Evolutionary conservation across 2,113 vertebrate species (phyloP), one percentile per base, ranked within the genome.

Genomic region (Syngnathus scovelli): DNA sequence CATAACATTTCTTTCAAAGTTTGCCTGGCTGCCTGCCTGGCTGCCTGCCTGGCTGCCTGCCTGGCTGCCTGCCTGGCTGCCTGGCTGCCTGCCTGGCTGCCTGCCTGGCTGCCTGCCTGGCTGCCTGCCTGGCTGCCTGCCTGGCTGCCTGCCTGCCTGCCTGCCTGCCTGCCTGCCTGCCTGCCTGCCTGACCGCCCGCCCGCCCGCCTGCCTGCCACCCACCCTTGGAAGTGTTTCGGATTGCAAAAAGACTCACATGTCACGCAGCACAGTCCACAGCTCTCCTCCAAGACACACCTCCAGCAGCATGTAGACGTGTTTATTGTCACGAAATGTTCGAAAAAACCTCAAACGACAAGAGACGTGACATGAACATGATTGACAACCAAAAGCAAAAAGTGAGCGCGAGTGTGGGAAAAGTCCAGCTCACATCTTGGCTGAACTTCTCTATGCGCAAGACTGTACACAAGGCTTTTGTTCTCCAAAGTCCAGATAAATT

Each of bases 191-290:
- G 23, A 1, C 23, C 1, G 23, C 23, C 23, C 1, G 23, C 23
- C 23, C 1, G 23, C 23, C 23, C 1, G 23, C 23, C 23, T 23
- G 23, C 23, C 23, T 23, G 23, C 23, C n/a, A n/a, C n/a, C 27
- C 6, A 3, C 2, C 12, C 23, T 2, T 33, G 2, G 44, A 16
- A 18, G 6, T 7, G 55, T 58, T 6, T 36, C 7, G 1, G 27
- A 36, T 33, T 16, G 13, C 16, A 58, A 33, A 58, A 33, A 7
- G 12, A 90, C 91, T 94, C 92, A 98, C 96, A 94, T 95, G 90
- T 98, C 95, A 70, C 96, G 93, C 59, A 98, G 87, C 56, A 95
- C 88, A 74, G 94, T 96, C 96, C 96, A 98, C 5, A 98, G 58
- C 58, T 98, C 96, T 37, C 95, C 95, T 59, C 95, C 96, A 44